phyloP scores from a whole-genome alignment of 1,140 invertebrate genomes.

The Drosophila erecta region DNA sequence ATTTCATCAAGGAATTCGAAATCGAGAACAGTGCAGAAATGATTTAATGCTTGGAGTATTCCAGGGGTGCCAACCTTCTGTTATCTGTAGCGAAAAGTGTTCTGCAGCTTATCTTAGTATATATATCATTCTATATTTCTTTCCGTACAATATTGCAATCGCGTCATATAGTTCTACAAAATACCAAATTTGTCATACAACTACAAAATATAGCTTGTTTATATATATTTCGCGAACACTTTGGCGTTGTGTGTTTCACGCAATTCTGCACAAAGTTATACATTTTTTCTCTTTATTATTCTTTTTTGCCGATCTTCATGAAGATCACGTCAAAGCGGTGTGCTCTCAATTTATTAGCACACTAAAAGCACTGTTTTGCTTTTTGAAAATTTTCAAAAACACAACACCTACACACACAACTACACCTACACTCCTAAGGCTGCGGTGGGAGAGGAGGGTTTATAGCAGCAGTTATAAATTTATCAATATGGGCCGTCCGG shows the following conservation, averaged over 20 bases:
- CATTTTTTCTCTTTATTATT: conserved; percentile 43
- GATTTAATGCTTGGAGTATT: conserved; percentile 38
- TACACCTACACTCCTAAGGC: conserved; percentile 34
- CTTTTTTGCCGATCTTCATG: conserved; percentile 47
- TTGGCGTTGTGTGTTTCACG: conserved; percentile 37
- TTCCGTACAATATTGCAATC: conserved; percentile 27
- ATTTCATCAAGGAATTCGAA: not conserved
- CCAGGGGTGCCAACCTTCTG: conserved; percentile 13
- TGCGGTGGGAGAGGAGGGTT: conserved; percentile 25
- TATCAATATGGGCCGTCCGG: conserved; percentile 62
- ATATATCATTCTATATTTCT: conserved; percentile 32
- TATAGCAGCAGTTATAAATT: conserved; percentile 40
- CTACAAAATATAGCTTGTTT: conserved; percentile 24
- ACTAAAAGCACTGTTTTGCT: conserved; percentile 35
- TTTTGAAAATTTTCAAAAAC: conserved; percentile 46
- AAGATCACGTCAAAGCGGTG: conserved; percentile 64
- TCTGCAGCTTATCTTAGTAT: conserved; percentile 63
- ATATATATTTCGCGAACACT: conserved; percentile 33
- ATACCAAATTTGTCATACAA: conserved; percentile 62
- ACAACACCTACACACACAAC: conserved; percentile 38
- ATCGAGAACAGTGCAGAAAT: conserved; percentile 13
- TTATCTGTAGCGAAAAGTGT: conserved; percentile 55
- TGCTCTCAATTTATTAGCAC: conserved; percentile 63
- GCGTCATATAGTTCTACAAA: conserved; percentile 57
- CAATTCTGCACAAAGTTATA: conserved; percentile 55